phyloP scores from a whole-genome alignment of 2,113 vertebrate genomes.

The Saimiri boliviensis region DNA sequence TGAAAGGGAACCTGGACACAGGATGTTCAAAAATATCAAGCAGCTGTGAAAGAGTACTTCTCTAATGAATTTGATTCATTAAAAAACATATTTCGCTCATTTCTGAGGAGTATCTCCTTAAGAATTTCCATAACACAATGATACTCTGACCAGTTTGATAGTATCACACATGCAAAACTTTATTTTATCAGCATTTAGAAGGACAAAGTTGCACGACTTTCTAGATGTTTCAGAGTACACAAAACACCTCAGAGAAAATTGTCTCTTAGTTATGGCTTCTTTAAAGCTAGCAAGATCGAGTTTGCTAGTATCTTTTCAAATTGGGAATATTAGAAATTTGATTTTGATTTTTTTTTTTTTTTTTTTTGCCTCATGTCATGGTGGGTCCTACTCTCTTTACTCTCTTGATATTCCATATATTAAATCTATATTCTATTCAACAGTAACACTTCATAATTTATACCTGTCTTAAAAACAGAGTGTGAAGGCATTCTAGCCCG shows the following conservation, averaged over 20 bases:
- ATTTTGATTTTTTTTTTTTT: not conserved
- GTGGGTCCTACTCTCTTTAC: not conserved
- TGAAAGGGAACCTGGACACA: slow-evolving; percentile 52
- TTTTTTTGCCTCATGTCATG: not conserved
- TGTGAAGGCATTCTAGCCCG: not conserved
- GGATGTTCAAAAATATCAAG: not conserved
- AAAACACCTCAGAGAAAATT: slow-evolving; percentile 67
- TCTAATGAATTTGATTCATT: slow-evolving; percentile 32
- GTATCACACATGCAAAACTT: not conserved
- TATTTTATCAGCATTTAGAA: slow-evolving; percentile 3
- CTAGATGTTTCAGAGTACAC: slow-evolving; percentile 36
- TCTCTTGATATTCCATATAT: not conserved
- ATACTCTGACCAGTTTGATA: not conserved
- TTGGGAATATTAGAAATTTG: not conserved
- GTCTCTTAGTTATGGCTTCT: slow-evolving; percentile 47
- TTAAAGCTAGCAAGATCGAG: slow-evolving; percentile 13
- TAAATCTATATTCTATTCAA: not conserved
- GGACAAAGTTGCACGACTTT: slow-evolving; percentile 56
- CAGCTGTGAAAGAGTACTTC: slow-evolving; percentile 1
- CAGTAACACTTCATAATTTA: slow-evolving; percentile 26
- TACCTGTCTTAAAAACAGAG: not conserved
- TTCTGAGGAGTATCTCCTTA: not conserved
- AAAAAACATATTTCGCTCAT: slow-evolving; percentile 2
- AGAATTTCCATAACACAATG: not conserved
- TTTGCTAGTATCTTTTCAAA: slow-evolving; percentile 50